A percentile compares a stretch with the other conserved stretches of the same genome.
Conservation (phyloP, 1,140 invertebrate species). For the Nasonia vitripennis region DNA sequence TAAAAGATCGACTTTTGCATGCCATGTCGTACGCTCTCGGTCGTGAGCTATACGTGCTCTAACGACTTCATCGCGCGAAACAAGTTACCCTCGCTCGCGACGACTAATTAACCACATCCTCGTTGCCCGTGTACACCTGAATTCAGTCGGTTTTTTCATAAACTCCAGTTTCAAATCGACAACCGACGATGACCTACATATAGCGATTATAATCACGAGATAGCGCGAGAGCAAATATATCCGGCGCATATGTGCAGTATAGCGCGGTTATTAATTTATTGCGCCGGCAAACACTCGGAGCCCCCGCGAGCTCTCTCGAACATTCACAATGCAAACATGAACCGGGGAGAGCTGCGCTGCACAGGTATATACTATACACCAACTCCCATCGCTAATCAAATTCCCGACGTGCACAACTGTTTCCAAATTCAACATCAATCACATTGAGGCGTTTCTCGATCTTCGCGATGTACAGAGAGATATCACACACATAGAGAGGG, state of each 20-base stretch:
- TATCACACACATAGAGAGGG: too few relatives aligned
- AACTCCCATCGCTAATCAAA: not conserved
- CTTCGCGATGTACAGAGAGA: too few relatives aligned
- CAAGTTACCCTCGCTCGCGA: not conserved
- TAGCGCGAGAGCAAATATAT: too few relatives aligned
- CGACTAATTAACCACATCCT: not conserved
- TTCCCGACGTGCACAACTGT: not conserved
- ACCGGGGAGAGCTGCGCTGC: not conserved
- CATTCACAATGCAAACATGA: not conserved
- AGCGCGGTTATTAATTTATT: too few relatives aligned
- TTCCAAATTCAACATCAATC: not conserved
- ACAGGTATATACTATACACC: too few relatives aligned
- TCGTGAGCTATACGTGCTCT: not conserved
- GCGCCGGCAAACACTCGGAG: too few relatives aligned
- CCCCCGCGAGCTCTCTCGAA: not conserved
- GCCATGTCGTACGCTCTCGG: not conserved
- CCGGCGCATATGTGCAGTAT: not conserved
- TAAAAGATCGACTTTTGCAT: slow-evolving; percentile 28
- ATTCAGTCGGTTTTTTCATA: too few relatives aligned
- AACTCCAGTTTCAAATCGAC: too few relatives aligned
- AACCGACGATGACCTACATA: too few relatives aligned
- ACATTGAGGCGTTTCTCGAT: too few relatives aligned
- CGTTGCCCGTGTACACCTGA: too few relatives aligned
- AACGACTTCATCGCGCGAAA: not conserved
- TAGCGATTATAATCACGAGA: too few relatives aligned